Evolutionary conservation across 2,888 invertebrate genomes (phyloP).

Genomic region (Rapana venosa): DNA sequence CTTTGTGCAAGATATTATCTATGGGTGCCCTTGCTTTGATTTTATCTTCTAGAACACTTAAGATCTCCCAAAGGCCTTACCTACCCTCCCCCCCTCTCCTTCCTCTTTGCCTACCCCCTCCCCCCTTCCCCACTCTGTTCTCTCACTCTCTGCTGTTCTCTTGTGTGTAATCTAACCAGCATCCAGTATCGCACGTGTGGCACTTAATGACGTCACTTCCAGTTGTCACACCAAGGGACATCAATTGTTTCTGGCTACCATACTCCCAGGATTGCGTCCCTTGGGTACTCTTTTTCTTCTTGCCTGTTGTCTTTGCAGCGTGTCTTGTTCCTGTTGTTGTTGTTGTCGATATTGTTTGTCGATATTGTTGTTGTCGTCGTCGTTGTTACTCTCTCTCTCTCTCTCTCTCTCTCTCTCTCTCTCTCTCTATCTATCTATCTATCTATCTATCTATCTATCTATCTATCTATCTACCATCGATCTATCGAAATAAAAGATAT

Average conservation of each 20-base stretch:
- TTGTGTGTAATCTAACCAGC: neutral
- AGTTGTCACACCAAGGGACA: neutral
- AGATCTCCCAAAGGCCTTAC: neutral
- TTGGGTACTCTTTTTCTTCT: no score
- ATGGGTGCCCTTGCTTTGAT: no score
- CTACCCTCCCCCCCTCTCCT: no score
- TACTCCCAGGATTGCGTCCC: neutral
- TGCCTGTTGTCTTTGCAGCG: no score
- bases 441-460: neutral
- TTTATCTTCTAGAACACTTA: neutral
- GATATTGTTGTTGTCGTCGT: neutral
- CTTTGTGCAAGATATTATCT: no score
- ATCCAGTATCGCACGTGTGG: no score
- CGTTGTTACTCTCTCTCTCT: neutral
- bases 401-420: neutral
- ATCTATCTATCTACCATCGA: no score
- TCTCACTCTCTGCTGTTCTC: neutral
- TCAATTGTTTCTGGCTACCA: neutral
- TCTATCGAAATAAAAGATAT: no score
- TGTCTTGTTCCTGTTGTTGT: no score
- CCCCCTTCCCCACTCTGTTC: no score
- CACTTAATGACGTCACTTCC: neutral
- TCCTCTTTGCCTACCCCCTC: no score
- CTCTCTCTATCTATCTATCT: neutral
- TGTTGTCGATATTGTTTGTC: no score